phyloP scores from a whole-genome alignment of 2,113 vertebrate species.

The Ursus arctos region DNA sequence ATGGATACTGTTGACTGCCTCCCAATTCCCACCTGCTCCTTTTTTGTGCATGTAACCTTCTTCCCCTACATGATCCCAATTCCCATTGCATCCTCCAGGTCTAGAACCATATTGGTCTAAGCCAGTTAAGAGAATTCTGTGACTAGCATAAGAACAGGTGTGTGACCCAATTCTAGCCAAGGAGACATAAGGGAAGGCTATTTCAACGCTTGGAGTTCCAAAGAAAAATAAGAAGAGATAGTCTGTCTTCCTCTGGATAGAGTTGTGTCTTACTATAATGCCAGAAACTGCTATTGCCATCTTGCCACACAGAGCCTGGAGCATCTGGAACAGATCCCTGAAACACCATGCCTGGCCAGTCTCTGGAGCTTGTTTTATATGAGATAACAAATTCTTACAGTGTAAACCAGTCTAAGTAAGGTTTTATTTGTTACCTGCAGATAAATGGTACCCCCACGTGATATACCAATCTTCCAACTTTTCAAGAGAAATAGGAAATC shows the following conservation, averaged over 20 bases:
- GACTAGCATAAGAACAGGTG: fast-evolving
- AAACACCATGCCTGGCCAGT: not conserved
- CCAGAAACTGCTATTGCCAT: not conserved
- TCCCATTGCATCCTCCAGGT: not conserved
- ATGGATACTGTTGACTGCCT: not conserved
- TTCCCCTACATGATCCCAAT: not conserved
- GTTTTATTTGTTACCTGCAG: not conserved
- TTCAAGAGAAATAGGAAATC: not conserved
- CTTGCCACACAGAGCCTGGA: not conserved
- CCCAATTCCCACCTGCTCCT: not conserved
- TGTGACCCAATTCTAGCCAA: not conserved
- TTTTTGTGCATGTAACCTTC: not conserved
- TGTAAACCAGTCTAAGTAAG: not conserved
- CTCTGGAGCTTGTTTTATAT: not conserved
- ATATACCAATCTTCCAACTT: not conserved
- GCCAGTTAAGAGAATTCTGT: not conserved
- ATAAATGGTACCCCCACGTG: not conserved
- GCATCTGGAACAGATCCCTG: not conserved
- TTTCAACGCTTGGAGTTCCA: not conserved
- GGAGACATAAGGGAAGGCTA: not conserved
- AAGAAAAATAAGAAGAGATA: not conserved
- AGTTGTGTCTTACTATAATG: not conserved
- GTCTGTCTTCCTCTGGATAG: not conserved
- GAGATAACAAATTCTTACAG: not conserved
- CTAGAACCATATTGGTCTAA: not conserved